A percentile compares a stretch with the other conserved stretches of the same genome.
phyloP scores from a whole-genome alignment of 2,113 vertebrate species.

The Halichoerus grypus region DNA sequence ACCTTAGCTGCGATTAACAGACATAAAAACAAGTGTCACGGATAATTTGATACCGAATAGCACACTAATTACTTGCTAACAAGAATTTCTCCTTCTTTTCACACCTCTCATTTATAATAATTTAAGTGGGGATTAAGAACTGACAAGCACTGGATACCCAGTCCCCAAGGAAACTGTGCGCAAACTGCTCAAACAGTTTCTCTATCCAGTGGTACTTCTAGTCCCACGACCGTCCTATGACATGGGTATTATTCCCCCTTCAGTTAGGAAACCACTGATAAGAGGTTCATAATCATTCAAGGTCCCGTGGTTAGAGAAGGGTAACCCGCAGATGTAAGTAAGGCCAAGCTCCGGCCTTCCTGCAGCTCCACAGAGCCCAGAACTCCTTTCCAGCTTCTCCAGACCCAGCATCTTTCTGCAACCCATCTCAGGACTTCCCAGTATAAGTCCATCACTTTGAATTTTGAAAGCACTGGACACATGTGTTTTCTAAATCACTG shows the following conservation, averaged over 20 bases:
- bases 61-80: not conserved
- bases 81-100: not conserved
- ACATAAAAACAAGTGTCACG: not conserved
- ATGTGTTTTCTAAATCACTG: not conserved
- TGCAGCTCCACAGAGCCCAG: no score
- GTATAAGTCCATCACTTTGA: not conserved
- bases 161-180: not conserved
- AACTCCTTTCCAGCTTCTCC: not conserved
- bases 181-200: not conserved
- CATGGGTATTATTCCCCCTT: no score
- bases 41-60: not conserved
- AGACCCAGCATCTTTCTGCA: not conserved
- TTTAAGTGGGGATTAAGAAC: not conserved
- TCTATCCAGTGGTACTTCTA: not conserved
- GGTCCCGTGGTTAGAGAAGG: not conserved
- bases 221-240: not conserved
- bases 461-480: constrained; percentile 4
- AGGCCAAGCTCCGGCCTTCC: not conserved
- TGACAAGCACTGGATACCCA: not conserved
- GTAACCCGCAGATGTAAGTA: not conserved
- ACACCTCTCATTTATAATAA: not conserved
- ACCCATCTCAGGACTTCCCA: not conserved
- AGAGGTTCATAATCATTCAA: not conserved
- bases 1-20: not conserved
- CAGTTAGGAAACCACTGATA: not conserved